A percentile compares a stretch with the other conserved stretches of the same genome.
Evolutionary conservation across 1,140 invertebrate species (phyloP).

Genomic region (Bradynema listronoti): DNA sequence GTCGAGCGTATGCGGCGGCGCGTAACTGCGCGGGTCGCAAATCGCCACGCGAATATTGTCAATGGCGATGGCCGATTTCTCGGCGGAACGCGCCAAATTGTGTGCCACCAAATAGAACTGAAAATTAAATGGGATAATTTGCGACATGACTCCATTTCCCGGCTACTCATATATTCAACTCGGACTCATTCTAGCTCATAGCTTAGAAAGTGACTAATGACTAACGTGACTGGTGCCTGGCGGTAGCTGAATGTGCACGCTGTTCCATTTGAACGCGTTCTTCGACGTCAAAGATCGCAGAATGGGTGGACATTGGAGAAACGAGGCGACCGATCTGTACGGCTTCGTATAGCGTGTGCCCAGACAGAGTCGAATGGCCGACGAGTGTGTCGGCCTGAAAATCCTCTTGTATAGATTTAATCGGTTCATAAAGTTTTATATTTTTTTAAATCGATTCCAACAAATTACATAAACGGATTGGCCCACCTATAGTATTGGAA

Average conservation of each 20-base stretch:
- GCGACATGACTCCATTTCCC: too few relatives aligned
- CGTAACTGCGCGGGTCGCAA: conserved; percentile 21
- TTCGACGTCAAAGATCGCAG: conserved; percentile 53
- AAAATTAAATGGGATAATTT: not conserved
- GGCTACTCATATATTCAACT: not conserved
- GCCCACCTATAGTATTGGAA: conserved; percentile 54
- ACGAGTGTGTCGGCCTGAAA: conserved; percentile 48
- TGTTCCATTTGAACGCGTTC: conserved; percentile 57
- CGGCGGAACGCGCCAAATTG: conserved; percentile 46
- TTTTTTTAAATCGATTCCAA: too few relatives aligned
- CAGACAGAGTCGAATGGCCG: conserved; percentile 53
- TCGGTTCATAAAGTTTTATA: conserved; percentile 3
- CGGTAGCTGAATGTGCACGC: conserved; percentile 54
- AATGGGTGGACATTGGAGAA: conserved; percentile 56
- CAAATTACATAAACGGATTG: too few relatives aligned
- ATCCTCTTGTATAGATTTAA: too few relatives aligned
- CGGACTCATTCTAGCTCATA: conserved; percentile 8
- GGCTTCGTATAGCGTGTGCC: conserved; percentile 49
- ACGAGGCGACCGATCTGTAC: conserved; percentile 41
- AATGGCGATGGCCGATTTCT: conserved; percentile 51
- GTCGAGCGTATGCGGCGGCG: not conserved
- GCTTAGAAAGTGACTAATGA: too few relatives aligned
- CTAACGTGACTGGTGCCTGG: conserved; percentile 52
- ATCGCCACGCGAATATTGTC: conserved; percentile 57
- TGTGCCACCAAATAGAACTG: conserved; percentile 55